Evolutionary conservation across 2,888 invertebrate species (phyloP).

Genomic region (Emesis russula): DNA sequence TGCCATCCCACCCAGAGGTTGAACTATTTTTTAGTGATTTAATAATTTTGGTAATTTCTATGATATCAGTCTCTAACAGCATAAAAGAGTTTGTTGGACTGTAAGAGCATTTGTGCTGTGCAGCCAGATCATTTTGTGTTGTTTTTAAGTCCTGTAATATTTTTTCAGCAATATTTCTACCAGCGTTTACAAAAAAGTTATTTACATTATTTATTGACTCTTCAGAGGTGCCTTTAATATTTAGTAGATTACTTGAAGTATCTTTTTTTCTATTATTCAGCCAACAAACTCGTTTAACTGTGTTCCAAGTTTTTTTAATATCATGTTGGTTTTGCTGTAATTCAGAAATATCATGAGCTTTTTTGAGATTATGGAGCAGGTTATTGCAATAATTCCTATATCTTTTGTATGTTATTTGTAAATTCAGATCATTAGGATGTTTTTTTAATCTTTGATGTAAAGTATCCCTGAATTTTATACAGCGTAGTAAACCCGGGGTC

Average conservation of each 20-base stretch:
- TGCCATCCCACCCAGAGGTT: not conserved
- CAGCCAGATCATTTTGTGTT: not conserved
- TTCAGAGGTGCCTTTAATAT: not conserved
- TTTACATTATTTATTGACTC: not conserved
- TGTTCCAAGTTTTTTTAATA: not conserved
- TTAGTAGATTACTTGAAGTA: not conserved
- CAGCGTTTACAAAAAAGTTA: not conserved
- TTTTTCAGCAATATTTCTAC: not conserved
- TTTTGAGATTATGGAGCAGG: not conserved
- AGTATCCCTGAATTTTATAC: not conserved
- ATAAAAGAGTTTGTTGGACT: not conserved
- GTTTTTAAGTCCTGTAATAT: not conserved
- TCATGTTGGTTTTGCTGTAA: not conserved
- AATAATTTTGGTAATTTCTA: not conserved
- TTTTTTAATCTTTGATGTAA: not conserved
- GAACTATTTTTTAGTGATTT: not conserved
- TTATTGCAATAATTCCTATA: conserved; percentile 4
- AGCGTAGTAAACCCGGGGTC: not conserved
- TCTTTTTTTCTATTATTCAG: not conserved
- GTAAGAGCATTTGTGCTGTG: too few species aligned
- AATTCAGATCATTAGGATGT: not conserved
- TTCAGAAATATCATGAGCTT: not conserved
- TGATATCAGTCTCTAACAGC: not conserved
- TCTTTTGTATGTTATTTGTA: conserved; percentile 1
- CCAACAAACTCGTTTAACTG: not conserved